These are phyloP conservation scores for Phylloscopus whistleri DNA, from an alignment of 2,113 vertebrate genomes.

Conservation along the genomic window DNA sequence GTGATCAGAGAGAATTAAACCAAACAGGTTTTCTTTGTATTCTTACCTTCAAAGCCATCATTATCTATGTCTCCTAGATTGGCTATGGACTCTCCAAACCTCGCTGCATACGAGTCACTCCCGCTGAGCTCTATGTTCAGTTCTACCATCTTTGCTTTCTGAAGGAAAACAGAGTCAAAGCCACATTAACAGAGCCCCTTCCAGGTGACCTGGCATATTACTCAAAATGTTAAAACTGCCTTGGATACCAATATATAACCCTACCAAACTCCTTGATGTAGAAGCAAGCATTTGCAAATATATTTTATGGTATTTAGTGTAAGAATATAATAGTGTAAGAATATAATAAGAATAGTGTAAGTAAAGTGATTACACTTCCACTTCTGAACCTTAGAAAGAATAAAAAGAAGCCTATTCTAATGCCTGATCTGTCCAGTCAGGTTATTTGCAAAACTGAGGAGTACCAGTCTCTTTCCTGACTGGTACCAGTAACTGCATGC, in stretches of 20 bases:
- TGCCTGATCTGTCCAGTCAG: neutral
- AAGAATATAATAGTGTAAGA: neutral
- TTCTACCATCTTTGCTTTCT: conserved; percentile 82
- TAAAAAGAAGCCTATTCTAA: neutral
- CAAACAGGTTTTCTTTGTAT: neutral
- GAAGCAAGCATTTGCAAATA: neutral
- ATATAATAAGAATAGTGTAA: too few species aligned
- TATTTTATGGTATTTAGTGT: neutral
- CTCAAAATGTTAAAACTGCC: neutral
- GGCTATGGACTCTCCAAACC: conserved; percentile 90
- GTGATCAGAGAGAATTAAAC: neutral
- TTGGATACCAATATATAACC: neutral
- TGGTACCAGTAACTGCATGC: neutral
- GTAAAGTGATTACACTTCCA: neutral
- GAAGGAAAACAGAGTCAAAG: neutral
- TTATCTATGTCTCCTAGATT: conserved; percentile 93
- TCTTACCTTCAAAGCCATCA: conserved; percentile 89
- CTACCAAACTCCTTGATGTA: neutral
- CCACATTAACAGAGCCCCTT: neutral
- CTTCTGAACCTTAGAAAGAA: neutral
- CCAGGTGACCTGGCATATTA: neutral
- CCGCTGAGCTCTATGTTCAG: conserved; percentile 78
- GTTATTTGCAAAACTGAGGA: neutral
- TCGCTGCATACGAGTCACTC: conserved; percentile 83
- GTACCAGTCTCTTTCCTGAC: neutral